A percentile compares a stretch with the other conserved stretches of the same genome.
Evolutionary conservation across 2,113 vertebrate species (phyloP).

Genomic region (Corythoichthys intestinalis): DNA sequence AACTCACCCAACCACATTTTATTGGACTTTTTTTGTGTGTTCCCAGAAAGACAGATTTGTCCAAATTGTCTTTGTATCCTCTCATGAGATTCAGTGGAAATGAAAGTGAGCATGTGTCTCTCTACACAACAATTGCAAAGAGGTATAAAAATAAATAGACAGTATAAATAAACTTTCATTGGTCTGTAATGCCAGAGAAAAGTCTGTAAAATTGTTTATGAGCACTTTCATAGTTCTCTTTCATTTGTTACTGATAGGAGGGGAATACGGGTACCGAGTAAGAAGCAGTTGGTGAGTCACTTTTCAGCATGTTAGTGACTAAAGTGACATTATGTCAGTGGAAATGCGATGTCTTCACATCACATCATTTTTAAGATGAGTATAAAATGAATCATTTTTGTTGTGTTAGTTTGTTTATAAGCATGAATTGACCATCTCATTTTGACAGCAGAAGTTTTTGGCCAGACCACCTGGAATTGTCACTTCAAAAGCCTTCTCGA

Average conservation of each 20-base stretch:
- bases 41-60: background rate
- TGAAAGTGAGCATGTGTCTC: background rate
- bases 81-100: background rate
- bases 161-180: slow-evolving; percentile 14
- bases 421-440: slow-evolving; percentile 20
- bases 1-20: background rate
- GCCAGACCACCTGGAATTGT: slow-evolving; percentile 50
- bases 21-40: background rate
- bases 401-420: slow-evolving; percentile 32
- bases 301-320: slow-evolving; percentile 1
- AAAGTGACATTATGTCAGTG: background rate
- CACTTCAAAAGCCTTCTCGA: slow-evolving; percentile 45
- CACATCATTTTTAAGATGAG: slow-evolving; percentile 15
- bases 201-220: slow-evolving; percentile 35
- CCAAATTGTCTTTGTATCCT: background rate
- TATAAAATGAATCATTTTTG: slow-evolving; percentile 34
- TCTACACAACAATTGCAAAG: slow-evolving; percentile 15
- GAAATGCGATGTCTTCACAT: slow-evolving; percentile 21
- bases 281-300: background rate
- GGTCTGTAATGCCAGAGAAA: slow-evolving; percentile 24
- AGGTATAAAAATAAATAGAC: background rate
- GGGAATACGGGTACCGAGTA: slow-evolving; percentile 31
- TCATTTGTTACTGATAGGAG: slow-evolving; percentile 27
- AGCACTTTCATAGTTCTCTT: slow-evolving; percentile 24
- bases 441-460: slow-evolving; percentile 44